These are phyloP conservation scores for Manis javanica DNA, from an alignment of 2,797 vertebrate species.

Conservation along the genomic window DNA sequence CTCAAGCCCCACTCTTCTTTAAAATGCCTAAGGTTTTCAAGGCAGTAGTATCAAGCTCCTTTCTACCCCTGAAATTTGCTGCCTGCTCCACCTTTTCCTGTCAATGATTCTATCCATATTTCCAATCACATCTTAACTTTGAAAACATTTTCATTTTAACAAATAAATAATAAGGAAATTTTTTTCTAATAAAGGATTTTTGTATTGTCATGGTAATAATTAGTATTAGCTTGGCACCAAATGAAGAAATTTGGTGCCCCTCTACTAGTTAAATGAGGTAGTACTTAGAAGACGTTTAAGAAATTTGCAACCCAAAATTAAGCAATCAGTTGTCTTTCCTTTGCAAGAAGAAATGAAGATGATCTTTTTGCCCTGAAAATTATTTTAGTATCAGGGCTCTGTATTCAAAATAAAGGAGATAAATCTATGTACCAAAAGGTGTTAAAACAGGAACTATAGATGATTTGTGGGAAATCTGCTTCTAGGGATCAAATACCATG, in stretches of 20 bases:
- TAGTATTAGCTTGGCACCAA: background rate
- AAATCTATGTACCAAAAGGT: background rate
- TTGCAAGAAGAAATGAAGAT: background rate
- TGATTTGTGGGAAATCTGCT: background rate
- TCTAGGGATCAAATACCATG: background rate
- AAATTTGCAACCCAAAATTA: background rate
- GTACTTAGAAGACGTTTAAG: constrained; percentile 21
- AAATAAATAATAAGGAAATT: background rate
- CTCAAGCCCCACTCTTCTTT: background rate
- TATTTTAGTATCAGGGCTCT: background rate
- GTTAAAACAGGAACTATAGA: background rate
- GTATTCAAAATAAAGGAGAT: constrained; percentile 1
- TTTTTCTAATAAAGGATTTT: background rate
- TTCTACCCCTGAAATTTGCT: background rate
- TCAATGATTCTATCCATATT: background rate
- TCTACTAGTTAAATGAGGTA: background rate
- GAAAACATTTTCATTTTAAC: constrained; percentile 50
- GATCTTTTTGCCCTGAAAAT: background rate
- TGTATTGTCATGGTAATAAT: background rate
- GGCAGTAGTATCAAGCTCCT: background rate
- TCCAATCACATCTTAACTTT: constrained; percentile 2
- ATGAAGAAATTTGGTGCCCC: background rate
- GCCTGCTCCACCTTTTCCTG: background rate
- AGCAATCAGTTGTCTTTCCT: background rate
- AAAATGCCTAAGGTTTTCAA: background rate